phyloP scores from a whole-genome alignment of 23 tunicate genomes.

The Ciona savignyi region DNA sequence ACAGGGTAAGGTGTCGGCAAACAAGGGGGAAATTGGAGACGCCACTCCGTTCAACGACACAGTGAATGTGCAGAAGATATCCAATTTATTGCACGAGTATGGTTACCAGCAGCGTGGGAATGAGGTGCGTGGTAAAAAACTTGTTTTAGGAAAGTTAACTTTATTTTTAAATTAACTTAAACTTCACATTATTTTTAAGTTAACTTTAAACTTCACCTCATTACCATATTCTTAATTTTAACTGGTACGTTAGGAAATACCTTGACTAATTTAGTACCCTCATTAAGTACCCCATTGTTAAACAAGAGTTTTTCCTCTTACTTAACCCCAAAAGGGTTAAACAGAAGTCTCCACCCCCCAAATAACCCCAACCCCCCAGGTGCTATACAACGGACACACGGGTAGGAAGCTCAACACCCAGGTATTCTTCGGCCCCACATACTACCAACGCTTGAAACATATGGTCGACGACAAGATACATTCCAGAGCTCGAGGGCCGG shows the following conservation, averaged over 20 bases:
- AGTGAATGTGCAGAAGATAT: slow-evolving; percentile 97
- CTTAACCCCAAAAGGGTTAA: too few relatives aligned
- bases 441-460: slow-evolving; percentile 97
- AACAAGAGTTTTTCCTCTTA: too few relatives aligned
- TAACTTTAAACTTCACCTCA: too few relatives aligned
- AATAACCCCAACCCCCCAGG: too few relatives aligned
- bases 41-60: slow-evolving; percentile 99
- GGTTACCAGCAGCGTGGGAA: slow-evolving; percentile 99
- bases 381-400: slow-evolving; percentile 92
- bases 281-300: too few relatives aligned
- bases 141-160: too few relatives aligned
- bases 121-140: slow-evolving; percentile 79
- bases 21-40: slow-evolving; percentile 99
- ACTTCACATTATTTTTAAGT: too few relatives aligned
- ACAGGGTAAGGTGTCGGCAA: slow-evolving; percentile 97
- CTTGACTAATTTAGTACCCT: too few relatives aligned
- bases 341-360: too few relatives aligned
- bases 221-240: too few relatives aligned
- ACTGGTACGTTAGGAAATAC: too few relatives aligned
- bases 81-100: slow-evolving; percentile 94
- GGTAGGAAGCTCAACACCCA: slow-evolving; percentile 97
- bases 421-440: slow-evolving; percentile 96
- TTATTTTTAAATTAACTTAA: too few relatives aligned
- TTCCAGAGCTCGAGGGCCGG: slow-evolving; percentile 97
- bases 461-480: slow-evolving; percentile 99